Conservation (phyloP, 2,888 invertebrate genomes). For the Athalia circularis region DNA sequence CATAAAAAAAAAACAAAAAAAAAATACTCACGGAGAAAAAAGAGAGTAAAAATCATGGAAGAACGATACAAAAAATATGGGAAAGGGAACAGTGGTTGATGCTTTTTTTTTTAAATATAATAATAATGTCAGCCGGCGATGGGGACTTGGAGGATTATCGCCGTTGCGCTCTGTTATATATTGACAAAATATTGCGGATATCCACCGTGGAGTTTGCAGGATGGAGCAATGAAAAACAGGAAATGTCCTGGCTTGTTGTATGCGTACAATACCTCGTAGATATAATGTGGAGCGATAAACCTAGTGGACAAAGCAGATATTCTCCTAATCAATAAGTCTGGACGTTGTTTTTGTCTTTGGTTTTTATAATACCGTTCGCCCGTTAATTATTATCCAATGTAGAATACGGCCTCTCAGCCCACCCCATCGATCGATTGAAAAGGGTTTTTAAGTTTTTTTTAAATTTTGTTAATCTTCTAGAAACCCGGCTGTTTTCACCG, state of each 20-base stretch:
- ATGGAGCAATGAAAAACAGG: not conserved
- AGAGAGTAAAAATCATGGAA: not conserved
- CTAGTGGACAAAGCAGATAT: not conserved
- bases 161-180: constrained; percentile 5
- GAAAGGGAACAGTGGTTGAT: not conserved
- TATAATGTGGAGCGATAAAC: not conserved
- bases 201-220: not conserved
- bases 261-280: not conserved
- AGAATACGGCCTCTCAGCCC: too few species aligned
- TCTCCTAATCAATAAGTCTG: not conserved
- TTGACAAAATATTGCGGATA: constrained; percentile 19
- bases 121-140: constrained; percentile 5
- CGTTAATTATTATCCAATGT: not conserved
- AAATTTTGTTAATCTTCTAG: not conserved
- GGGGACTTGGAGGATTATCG: not conserved
- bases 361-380: not conserved
- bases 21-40: not conserved
- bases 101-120: constrained; percentile 15
- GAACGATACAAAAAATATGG: not conserved
- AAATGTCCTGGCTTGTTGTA: not conserved
- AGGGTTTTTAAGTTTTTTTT: not conserved
- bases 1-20: not conserved
- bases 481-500: constrained; percentile 7
- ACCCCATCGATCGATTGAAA: constrained; percentile 2
- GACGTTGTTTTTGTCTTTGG: constrained; percentile 13